Evolutionary conservation across 2,113 vertebrate species (phyloP).

Genomic region (Archilochus colubris): DNA sequence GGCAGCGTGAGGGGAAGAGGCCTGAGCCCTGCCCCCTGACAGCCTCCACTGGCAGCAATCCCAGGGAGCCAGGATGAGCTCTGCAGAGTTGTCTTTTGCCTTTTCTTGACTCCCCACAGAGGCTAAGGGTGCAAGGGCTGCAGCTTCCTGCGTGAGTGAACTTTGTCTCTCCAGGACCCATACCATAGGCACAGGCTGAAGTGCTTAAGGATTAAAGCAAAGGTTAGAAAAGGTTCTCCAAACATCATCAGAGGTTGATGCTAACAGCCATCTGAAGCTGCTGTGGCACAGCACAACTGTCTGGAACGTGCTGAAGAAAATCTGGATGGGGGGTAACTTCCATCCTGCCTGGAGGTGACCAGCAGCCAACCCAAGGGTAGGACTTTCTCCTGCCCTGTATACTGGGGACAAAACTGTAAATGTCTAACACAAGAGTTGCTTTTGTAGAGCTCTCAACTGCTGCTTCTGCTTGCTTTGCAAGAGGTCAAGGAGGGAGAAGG

Average conservation of each 20-base stretch:
- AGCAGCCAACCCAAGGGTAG: neutral
- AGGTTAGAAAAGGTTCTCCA: neutral
- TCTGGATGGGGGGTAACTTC: neutral
- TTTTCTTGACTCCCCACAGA: neutral
- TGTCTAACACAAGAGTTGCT: neutral
- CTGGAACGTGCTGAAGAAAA: neutral
- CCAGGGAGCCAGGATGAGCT: accelerated
- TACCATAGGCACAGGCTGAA: neutral
- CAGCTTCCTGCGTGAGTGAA: neutral
- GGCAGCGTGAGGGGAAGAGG: neutral
- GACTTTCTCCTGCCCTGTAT: neutral
- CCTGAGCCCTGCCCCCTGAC: neutral
- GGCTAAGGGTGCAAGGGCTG: neutral
- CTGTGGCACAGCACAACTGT: neutral
- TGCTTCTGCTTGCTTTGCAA: neutral
- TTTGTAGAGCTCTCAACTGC: neutral
- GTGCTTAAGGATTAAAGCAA: neutral
- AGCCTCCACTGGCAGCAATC: neutral
- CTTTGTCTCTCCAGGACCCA: neutral
- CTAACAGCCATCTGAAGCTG: neutral
- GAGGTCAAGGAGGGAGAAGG: neutral
- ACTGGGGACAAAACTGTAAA: neutral
- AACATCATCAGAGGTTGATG: neutral
- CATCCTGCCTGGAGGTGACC: neutral
- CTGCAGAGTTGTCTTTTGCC: neutral